Evolutionary conservation across 2,113 vertebrate species (phyloP).

Genomic region (Mustela lutreola): DNA sequence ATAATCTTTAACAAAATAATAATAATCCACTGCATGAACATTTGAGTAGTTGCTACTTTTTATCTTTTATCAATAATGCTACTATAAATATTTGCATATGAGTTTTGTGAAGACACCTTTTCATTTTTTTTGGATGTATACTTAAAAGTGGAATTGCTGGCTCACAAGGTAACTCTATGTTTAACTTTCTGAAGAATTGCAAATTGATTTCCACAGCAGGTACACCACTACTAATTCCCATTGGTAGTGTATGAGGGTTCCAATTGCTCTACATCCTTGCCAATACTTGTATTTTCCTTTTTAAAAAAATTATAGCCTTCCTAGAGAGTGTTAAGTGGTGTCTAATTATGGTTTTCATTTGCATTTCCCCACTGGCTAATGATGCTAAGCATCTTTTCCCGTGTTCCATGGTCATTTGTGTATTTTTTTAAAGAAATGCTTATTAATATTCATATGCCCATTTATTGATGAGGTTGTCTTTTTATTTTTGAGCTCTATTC

Average conservation of each 20-base stretch:
- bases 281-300: not conserved
- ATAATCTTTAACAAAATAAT: not conserved
- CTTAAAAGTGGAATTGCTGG: not conserved
- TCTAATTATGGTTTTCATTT: not conserved
- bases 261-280: not conserved
- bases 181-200: not conserved
- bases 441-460: not conserved
- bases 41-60: not conserved
- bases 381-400: not conserved
- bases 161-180: not conserved
- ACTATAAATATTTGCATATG: not conserved
- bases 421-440: constrained; percentile 8
- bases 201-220: not conserved
- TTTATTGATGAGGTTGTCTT: not conserved
- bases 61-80: not conserved
- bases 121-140: not conserved
- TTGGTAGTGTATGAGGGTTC: not conserved
- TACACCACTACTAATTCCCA: not conserved
- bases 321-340: constrained; percentile 7
- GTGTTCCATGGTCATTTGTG: not conserved
- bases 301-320: not conserved
- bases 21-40: not conserved
- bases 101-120: not conserved
- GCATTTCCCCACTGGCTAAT: not conserved
- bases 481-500: not conserved